These are phyloP conservation scores for Ochotona curzoniae DNA, from an alignment of 2,113 vertebrate species.

Conservation along the genomic window DNA sequence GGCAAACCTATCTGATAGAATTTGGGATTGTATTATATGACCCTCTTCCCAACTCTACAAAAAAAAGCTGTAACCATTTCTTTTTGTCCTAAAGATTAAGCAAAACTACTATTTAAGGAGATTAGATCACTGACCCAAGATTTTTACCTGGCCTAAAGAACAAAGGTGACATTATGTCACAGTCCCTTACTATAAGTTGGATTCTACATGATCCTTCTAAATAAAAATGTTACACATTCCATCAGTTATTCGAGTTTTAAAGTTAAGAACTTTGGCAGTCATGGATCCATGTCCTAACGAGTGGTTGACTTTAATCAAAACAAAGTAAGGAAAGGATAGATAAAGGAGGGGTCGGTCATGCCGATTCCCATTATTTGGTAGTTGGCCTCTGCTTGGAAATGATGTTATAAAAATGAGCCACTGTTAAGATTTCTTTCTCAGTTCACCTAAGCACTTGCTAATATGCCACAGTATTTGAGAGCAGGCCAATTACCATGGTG, in stretches of 20 bases:
- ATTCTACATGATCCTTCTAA: background rate
- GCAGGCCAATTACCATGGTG: background rate
- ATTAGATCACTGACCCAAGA: background rate
- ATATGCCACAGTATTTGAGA: background rate
- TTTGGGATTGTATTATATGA: background rate
- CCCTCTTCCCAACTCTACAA: background rate
- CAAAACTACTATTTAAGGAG: background rate
- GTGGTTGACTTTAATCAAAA: background rate
- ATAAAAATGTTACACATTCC: background rate
- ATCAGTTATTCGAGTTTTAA: too few relatives aligned
- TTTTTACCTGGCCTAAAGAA: background rate
- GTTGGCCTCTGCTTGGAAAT: background rate
- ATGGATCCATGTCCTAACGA: background rate
- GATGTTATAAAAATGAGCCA: background rate
- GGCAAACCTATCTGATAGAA: background rate
- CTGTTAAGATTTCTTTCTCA: background rate
- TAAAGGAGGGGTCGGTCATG: background rate
- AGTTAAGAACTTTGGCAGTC: background rate
- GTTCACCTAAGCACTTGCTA: background rate
- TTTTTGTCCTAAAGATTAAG: background rate
- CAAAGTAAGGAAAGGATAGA: background rate
- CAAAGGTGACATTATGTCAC: rapidly evolving
- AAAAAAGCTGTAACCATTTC: background rate
- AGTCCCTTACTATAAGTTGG: too few relatives aligned
- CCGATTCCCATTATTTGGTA: background rate